Evolutionary conservation across 2,797 vertebrate genomes (phyloP).

Genomic region (Bradypodion ventrale): DNA sequence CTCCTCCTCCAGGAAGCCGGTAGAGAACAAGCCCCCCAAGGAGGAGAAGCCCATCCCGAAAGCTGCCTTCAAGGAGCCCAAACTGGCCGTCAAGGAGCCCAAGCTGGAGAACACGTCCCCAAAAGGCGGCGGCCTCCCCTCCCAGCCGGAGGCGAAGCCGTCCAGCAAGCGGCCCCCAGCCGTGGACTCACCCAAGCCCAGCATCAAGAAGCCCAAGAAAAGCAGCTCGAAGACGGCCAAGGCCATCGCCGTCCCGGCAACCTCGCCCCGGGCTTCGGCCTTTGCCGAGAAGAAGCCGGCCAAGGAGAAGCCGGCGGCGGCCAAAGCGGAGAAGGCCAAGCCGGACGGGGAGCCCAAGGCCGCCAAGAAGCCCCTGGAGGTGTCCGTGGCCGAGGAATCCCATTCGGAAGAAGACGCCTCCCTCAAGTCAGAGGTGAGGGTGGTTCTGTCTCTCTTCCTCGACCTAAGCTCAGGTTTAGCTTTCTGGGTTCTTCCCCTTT

Average conservation of each 20-base stretch:
- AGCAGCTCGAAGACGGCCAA: conserved; percentile 88
- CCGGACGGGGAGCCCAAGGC: conserved; percentile 88
- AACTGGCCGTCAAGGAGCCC: conserved; percentile 92
- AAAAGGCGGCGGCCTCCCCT: conserved; percentile 80
- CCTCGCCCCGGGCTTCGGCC: conserved; percentile 84
- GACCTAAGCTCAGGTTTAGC: no score
- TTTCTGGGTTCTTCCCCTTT: no score
- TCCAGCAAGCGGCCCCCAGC: conserved; percentile 90
- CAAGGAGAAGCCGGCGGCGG: conserved; percentile 85
- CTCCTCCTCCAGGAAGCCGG: conserved; percentile 81
- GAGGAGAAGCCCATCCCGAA: conserved; percentile 93
- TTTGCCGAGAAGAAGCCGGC: conserved; percentile 88
- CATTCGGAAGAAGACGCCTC: conserved; percentile 96
- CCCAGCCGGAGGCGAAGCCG: conserved; percentile 84
- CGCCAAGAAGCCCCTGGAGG: conserved; percentile 86
- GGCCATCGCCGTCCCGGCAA: conserved; percentile 74
- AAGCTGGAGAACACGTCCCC: conserved; percentile 94
- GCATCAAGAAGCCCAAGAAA: conserved; percentile 94
- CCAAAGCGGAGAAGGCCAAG: conserved; percentile 86
- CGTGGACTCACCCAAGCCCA: conserved; percentile 92
- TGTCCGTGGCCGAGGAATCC: conserved; percentile 82
- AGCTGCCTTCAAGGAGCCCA: conserved; percentile 97
- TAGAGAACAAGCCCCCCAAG: conserved; percentile 88
- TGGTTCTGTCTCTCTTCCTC: not conserved
- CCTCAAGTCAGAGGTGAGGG: conserved; percentile 93